Percentiles rank a stretch among this genome's conserved stretches.
Evolutionary conservation across 2,797 vertebrate species (phyloP).

Genomic region (Smutsia temminckii): DNA sequence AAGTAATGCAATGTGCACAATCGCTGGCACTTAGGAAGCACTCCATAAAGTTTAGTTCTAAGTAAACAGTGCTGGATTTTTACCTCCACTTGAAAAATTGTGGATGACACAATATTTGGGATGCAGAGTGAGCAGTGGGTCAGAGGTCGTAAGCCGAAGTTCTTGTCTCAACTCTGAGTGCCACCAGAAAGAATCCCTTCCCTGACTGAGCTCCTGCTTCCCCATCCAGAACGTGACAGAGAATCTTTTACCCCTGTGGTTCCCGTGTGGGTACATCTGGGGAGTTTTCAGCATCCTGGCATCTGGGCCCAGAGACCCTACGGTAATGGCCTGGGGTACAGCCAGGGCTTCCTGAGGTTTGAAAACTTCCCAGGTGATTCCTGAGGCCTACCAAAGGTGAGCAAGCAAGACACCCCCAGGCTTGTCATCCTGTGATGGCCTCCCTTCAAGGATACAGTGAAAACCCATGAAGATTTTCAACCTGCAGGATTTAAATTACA

Average conservation of each 20-base stretch:
- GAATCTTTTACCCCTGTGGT: fast-evolving
- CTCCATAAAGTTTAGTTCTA: background rate
- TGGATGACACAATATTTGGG: background rate
- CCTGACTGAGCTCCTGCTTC: background rate
- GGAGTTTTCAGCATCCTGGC: background rate
- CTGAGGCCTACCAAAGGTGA: background rate
- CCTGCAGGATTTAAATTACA: background rate
- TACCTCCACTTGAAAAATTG: background rate
- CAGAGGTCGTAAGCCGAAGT: background rate
- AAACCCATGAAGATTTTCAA: background rate
- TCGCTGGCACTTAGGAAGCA: too few relatives aligned
- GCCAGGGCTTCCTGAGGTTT: background rate
- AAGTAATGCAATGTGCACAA: fast-evolving
- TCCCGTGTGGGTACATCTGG: background rate
- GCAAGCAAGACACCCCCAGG: too few relatives aligned
- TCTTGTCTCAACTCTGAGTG: background rate
- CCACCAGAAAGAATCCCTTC: background rate
- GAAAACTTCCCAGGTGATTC: background rate
- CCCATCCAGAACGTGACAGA: background rate
- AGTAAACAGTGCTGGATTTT: background rate
- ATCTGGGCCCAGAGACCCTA: background rate
- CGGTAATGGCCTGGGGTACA: too few relatives aligned
- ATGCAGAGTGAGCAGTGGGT: background rate
- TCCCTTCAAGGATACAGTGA: fast-evolving
- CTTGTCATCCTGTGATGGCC: too few relatives aligned